Percentiles rank a stretch among this genome's conserved stretches.
These are phyloP conservation scores for Saccostrea glomerata DNA, from an alignment of 1,140 invertebrate species.

Conservation along the genomic window DNA sequence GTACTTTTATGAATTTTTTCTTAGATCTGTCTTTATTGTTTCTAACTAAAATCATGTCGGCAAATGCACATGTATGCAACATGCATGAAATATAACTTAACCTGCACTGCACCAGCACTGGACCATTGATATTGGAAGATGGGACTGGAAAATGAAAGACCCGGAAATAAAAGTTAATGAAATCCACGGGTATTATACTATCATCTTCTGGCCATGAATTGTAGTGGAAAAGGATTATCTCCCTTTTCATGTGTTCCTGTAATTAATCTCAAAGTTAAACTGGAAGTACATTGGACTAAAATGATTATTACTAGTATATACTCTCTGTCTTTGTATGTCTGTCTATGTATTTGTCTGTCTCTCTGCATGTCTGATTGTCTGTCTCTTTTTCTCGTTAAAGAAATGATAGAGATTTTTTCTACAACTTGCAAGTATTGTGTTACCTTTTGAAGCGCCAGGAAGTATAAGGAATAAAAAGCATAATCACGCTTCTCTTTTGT, in stretches of 20 bases:
- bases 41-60: too few species aligned
- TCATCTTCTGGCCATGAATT: background rate
- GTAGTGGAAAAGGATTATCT: background rate
- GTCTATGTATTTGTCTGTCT: too few species aligned
- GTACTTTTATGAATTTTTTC: too few species aligned
- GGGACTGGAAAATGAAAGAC: background rate
- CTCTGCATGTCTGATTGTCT: too few species aligned
- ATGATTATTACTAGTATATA: too few species aligned
- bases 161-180: background rate
- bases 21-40: too few species aligned
- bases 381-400: too few species aligned
- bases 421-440: background rate
- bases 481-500: background rate
- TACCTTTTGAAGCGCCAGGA: background rate
- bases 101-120: background rate
- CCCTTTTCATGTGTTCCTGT: background rate
- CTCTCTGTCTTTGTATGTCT: too few species aligned
- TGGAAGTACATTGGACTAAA: too few species aligned
- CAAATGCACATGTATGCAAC: background rate
- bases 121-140: background rate
- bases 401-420: background rate
- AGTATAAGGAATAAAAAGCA: background rate
- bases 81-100: background rate
- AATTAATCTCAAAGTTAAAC: background rate
- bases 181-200: background rate